These are phyloP conservation scores for Catocala sponsa DNA, from an alignment of 2,888 invertebrate species.

Conservation along the genomic window DNA sequence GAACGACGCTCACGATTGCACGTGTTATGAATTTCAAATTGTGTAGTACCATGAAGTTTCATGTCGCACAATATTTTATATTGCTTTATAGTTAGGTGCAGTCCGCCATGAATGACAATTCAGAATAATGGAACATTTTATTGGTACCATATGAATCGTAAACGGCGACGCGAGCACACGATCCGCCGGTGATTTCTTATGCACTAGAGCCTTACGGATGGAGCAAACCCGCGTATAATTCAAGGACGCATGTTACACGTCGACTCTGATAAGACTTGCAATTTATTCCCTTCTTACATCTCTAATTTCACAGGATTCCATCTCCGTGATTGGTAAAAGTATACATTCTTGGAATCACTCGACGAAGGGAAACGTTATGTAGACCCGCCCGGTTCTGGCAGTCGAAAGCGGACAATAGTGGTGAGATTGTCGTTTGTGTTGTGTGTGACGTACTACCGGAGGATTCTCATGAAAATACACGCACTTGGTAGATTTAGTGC, in stretches of 20 bases:
- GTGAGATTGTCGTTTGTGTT: constrained; percentile 62
- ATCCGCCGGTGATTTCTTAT: constrained; percentile 37
- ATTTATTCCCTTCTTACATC: constrained; percentile 39
- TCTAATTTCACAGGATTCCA: constrained; percentile 31
- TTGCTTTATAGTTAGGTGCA: constrained; percentile 60
- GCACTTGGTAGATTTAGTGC: constrained; percentile 74
- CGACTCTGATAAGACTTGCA: constrained; percentile 36
- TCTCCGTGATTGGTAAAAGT: constrained; percentile 35
- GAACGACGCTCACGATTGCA: constrained; percentile 75
- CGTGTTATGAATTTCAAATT: constrained; percentile 81
- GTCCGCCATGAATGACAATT: constrained; percentile 55
- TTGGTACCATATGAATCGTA: constrained; percentile 31
- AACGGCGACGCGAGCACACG: constrained; percentile 15
- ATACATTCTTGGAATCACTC: constrained; percentile 26
- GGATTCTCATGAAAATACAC: constrained; percentile 68
- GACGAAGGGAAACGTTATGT: constrained; percentile 45
- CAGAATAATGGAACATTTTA: constrained; percentile 39
- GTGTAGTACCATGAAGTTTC: constrained; percentile 60
- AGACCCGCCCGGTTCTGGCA: constrained; percentile 41
- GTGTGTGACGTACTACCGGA: constrained; percentile 48
- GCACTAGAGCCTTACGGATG: constrained; percentile 27
- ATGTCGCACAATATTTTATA: constrained; percentile 63
- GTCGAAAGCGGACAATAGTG: constrained; percentile 50
- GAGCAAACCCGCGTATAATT: constrained; percentile 37
- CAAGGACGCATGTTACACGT: constrained; percentile 39